Percentiles rank a stretch among this genome's conserved stretches.
Conservation (phyloP, 2,888 invertebrate genomes). For the Amphipoea oculea region DNA sequence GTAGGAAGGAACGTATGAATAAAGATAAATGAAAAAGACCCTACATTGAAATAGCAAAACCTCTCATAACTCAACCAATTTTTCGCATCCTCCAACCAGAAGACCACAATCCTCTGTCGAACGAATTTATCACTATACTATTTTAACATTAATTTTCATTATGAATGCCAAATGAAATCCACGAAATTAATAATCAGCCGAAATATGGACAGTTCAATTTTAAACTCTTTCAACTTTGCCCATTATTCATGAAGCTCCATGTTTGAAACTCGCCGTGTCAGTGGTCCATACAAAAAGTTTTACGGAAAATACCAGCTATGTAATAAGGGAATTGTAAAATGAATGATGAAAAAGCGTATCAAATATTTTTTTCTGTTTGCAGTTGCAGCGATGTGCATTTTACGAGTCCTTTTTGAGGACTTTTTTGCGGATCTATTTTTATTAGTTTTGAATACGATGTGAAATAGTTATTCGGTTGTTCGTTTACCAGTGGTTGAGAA, state of each 20-base stretch:
- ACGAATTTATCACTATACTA: conserved; percentile 55
- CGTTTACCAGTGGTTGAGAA: neutral
- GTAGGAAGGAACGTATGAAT: neutral
- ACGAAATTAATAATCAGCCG: conserved; percentile 82
- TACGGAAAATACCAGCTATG: conserved; percentile 58
- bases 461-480: neutral
- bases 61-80: conserved; percentile 9
- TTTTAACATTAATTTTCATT: conserved; percentile 70
- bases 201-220: conserved; percentile 83
- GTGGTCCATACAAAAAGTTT: conserved; percentile 78
- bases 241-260: conserved; percentile 82
- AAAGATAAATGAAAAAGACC: neutral
- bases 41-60: conserved; percentile 4
- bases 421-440: neutral
- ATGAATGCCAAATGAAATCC: conserved; percentile 74
- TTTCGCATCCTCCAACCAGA: neutral
- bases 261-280: conserved; percentile 79
- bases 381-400: conserved; percentile 20
- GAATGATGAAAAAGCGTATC: conserved; percentile 51
- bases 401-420: conserved; percentile 13
- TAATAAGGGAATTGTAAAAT: conserved; percentile 62
- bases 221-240: conserved; percentile 85
- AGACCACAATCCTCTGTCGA: conserved; percentile 17
- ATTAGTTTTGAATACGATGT: neutral
- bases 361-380: conserved; percentile 26